These are phyloP conservation scores for Phaethon lepturus DNA, from an alignment of 2,113 vertebrate species.

Conservation along the genomic window DNA sequence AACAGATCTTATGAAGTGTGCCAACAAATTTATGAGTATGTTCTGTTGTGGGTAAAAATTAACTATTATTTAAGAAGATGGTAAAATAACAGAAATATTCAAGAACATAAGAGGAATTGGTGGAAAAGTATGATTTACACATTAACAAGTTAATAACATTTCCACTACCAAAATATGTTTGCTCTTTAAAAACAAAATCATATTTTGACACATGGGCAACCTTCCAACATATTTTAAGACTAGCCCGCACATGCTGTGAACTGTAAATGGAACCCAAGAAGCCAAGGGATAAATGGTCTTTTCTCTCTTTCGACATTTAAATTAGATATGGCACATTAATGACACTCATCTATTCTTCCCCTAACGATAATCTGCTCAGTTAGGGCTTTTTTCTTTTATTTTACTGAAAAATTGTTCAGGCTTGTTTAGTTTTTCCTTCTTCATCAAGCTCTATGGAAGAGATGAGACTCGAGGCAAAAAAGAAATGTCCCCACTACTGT, in stretches of 20 bases:
- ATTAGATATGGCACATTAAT: not conserved
- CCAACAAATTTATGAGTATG: not conserved
- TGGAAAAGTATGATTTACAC: not conserved
- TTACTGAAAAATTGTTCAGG: not conserved
- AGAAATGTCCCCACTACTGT: not conserved
- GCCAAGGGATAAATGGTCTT: not conserved
- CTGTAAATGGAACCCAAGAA: not conserved
- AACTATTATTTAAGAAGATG: not conserved
- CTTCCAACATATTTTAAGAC: not conserved
- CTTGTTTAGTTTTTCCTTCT: not conserved
- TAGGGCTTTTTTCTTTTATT: not conserved
- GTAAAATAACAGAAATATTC: not conserved
- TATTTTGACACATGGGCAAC: not conserved
- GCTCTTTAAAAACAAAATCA: not conserved
- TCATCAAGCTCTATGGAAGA: not conserved
- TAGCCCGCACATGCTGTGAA: not conserved
- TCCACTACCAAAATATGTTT: not conserved
- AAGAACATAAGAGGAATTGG: not conserved
- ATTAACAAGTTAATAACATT: not conserved
- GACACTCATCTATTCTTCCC: not conserved
- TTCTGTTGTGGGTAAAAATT: not conserved
- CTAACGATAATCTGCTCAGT: not conserved
- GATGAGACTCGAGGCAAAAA: not conserved
- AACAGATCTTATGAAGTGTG: not conserved
- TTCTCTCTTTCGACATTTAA: not conserved